A percentile compares a stretch with the other conserved stretches of the same genome.
Conservation (phyloP, 2,888 invertebrate species). For the Drosophila borealis region DNA sequence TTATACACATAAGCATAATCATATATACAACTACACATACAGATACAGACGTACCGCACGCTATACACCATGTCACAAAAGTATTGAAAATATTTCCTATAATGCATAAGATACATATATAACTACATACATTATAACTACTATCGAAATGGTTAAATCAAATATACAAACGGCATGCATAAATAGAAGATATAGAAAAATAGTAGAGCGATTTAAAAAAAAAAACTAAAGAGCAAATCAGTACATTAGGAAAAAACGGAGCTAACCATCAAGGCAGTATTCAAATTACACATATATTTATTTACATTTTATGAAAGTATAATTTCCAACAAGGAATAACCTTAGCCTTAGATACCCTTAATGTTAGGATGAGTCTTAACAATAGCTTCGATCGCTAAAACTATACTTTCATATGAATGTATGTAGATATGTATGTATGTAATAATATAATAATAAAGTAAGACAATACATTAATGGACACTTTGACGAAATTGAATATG, state of each 20-base stretch:
- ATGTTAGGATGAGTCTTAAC: neutral
- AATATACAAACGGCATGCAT: neutral
- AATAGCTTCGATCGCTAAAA: neutral
- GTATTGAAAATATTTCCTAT: neutral
- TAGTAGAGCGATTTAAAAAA: neutral
- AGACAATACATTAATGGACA: neutral
- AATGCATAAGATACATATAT: neutral
- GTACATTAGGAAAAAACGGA: neutral
- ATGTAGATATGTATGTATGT: conserved; percentile 7
- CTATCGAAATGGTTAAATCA: neutral
- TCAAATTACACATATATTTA: neutral
- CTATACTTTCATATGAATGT: neutral
- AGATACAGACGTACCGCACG: conserved; percentile 7
- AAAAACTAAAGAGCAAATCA: neutral
- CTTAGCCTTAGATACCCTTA: neutral
- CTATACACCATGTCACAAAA: neutral
- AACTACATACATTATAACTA: neutral
- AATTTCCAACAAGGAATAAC: conserved; percentile 1
- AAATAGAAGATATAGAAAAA: neutral
- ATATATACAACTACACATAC: conserved; percentile 9
- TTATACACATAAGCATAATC: conserved; percentile 25
- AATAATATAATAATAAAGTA: neutral
- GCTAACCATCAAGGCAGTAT: neutral
- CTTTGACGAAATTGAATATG: neutral
- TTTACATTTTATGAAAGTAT: neutral